phyloP scores from a whole-genome alignment of 1,140 invertebrate genomes.

The Cecropterus lyciades region DNA sequence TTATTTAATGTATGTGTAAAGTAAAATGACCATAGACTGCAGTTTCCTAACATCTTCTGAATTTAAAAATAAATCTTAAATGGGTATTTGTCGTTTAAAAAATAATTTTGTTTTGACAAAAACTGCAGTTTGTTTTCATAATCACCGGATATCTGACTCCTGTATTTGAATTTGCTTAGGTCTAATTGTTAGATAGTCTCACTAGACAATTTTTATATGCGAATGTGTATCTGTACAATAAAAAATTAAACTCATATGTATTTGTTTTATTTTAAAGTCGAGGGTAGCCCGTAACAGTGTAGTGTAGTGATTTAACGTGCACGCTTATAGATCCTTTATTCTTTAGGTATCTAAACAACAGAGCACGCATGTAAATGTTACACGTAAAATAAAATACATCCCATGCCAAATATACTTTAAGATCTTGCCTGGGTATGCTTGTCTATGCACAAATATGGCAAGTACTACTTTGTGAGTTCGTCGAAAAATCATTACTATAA shows the following conservation, averaged over 20 bases:
- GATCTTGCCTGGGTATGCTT: too few species aligned
- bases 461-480: too few species aligned
- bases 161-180: constrained; percentile 61
- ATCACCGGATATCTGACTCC: constrained; percentile 24
- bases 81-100: constrained; percentile 6
- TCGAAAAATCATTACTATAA: too few species aligned
- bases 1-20: constrained; percentile 32
- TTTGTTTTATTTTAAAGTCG: constrained; percentile 21
- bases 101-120: constrained; percentile 24
- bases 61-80: constrained; percentile 17
- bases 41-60: constrained; percentile 3
- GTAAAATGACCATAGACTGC: constrained; percentile 2
- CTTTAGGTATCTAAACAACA: too few species aligned
- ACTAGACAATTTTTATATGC: constrained; percentile 79
- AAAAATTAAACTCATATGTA: constrained; percentile 52
- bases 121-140: constrained; percentile 18
- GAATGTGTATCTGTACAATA: constrained; percentile 76
- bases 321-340: too few species aligned
- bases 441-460: too few species aligned
- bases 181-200: constrained; percentile 75
- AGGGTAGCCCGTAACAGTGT: too few species aligned
- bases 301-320: too few species aligned
- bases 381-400: too few species aligned
- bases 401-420: too few species aligned
- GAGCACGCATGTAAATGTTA: too few species aligned